phyloP scores from a whole-genome alignment of 2,797 vertebrate species.

The Smutsia temminckii region DNA sequence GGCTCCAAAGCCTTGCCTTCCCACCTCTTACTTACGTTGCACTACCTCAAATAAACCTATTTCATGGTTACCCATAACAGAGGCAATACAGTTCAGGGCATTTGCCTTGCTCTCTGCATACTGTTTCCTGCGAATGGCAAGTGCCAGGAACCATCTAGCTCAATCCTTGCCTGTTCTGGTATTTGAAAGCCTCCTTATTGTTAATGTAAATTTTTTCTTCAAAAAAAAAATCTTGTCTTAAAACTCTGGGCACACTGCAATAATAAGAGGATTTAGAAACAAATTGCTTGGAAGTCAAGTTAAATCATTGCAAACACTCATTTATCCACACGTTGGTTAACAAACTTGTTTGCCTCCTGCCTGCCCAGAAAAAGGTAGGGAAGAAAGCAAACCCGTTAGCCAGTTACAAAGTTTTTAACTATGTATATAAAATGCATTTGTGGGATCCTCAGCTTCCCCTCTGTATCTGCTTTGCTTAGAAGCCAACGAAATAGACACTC shows the following conservation, averaged over 20 bases:
- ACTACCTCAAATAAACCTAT: neutral
- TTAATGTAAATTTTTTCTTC: slow-evolving; percentile 50
- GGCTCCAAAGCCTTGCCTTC: neutral
- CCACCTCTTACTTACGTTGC: neutral
- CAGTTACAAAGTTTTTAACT: neutral
- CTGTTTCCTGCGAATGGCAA: neutral
- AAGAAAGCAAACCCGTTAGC: neutral
- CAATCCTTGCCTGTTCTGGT: neutral
- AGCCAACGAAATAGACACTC: neutral
- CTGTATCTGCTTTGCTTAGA: neutral
- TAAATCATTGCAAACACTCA: slow-evolving; percentile 77
- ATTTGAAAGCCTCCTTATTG: slow-evolving; percentile 45
- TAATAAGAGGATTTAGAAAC: slow-evolving; percentile 79
- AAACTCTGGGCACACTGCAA: slow-evolving; percentile 73
- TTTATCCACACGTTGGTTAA: slow-evolving; percentile 58
- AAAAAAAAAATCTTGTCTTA: neutral
- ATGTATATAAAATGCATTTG: neutral
- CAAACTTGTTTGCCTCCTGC: slow-evolving; percentile 36
- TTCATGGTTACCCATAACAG: neutral
- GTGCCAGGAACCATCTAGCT: neutral
- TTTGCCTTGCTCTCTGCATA: neutral
- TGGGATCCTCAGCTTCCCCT: neutral
- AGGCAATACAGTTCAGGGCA: too few relatives aligned
- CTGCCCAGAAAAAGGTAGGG: neutral
- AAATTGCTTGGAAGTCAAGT: slow-evolving; percentile 78